Base-by-base conservation (phyloP, 2,888 invertebrate genomes). In the Taenaris catops region DNA sequence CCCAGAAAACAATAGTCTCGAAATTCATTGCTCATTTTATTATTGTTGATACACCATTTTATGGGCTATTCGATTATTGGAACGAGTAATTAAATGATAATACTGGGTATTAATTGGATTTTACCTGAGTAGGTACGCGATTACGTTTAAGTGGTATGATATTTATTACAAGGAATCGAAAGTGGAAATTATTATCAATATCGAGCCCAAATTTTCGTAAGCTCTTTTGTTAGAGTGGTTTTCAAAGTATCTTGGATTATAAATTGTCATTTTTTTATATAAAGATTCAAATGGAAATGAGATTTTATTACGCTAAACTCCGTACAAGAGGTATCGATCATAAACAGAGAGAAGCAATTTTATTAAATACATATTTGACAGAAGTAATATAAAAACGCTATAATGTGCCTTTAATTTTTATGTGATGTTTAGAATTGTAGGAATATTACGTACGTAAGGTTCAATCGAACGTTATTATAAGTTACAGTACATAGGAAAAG, bases 1-100 rank as follows among this genome's bases (percentile, higher is more conserved):
- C 76, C 81, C 80, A 79, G 80, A 79, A 83, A 84, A 86, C 86
- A 86, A 86, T 86, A 76, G 83, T 84, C 81, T 76, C 75, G 65
- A 79, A 81, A 84, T 83, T 84, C 83, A 83, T 86, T 86, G 84
- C 81, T 78, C 83, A 76, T 86, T 86, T 86, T 84, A 86, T 86
- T 86, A 86, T 81, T 86, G 84, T 86, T 81, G 66, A 76, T 80
- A 79, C 75, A 67, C 75, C 83, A 71, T 80, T 86, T 81, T 83
- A 83, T 73, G 81, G 71, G 68, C 76, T 66, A 79, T 81, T 83
- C 83, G 81, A 84, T 81, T 84, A 86, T 84, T 84, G 83, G 80
- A 68, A 69, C 76, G 64, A 65, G 79, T 81, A 84, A 86, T 84
- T 83, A 83, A 83, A 84, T 84, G 86, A 84, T 84, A 84, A 84